These are phyloP conservation scores for Zhuqinia jingwanae DNA, from an alignment of 2,888 invertebrate genomes.

Conservation along the genomic window DNA sequence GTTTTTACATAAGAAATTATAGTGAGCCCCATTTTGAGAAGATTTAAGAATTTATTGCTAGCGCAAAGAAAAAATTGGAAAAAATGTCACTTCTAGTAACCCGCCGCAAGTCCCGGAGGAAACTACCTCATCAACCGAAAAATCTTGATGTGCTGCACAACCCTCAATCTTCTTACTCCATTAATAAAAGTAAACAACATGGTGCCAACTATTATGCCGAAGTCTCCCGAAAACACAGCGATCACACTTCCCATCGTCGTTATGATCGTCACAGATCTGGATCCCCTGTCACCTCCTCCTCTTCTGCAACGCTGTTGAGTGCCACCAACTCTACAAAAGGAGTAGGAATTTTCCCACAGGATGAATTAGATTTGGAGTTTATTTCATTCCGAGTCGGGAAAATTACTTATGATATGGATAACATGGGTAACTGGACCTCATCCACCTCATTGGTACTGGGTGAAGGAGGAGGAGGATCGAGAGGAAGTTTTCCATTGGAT, in stretches of 20 bases:
- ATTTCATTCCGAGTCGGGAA: slow-evolving; percentile 21
- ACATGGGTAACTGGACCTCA: slow-evolving; percentile 32
- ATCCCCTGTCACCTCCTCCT: not conserved
- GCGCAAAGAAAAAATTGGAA: no score
- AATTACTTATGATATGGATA: slow-evolving; percentile 39
- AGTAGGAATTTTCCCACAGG: not conserved
- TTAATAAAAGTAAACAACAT: not conserved
- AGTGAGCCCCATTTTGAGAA: no score
- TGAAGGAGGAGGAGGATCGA: no score
- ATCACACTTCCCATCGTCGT: no score
- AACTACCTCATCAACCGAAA: slow-evolving; percentile 20
- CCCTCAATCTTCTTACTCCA: not conserved
- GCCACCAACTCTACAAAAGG: not conserved
- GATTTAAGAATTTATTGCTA: no score
- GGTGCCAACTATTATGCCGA: no score
- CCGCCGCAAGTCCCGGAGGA: slow-evolving; percentile 40
- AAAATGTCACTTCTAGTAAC: slow-evolving; percentile 31
- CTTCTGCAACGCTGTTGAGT: not conserved
- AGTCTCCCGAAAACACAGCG: no score
- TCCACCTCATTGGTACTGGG: not conserved
- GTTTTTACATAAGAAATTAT: no score
- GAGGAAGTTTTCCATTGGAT: no score
- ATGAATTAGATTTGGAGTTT: not conserved
- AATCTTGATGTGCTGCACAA: slow-evolving; percentile 15
- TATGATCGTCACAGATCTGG: no score